phyloP scores from a whole-genome alignment of 2,113 vertebrate genomes.

The Fulmarus glacialis region DNA sequence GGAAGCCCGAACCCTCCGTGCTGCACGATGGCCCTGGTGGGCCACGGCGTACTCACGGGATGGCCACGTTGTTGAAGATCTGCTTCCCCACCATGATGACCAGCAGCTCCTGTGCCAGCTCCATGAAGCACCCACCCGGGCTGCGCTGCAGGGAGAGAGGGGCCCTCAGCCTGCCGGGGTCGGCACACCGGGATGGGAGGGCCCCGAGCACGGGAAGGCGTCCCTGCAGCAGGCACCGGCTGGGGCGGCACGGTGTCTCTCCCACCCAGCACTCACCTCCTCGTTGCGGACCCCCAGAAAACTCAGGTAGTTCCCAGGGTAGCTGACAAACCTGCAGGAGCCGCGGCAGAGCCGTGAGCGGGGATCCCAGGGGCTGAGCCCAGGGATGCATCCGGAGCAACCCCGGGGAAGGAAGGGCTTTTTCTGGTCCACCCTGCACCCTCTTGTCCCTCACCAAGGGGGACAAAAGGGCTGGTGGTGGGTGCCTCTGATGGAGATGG shows the following conservation, averaged over 20 bases:
- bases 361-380: no score
- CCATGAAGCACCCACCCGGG: slow-evolving; percentile 71
- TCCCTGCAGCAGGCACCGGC: background rate
- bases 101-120: slow-evolving; percentile 81
- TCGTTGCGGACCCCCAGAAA: slow-evolving; percentile 45
- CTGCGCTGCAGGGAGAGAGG: slow-evolving; percentile 51
- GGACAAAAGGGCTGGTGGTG: background rate
- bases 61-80: slow-evolving; percentile 76
- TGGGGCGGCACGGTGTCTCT: accelerated
- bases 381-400: background rate
- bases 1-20: accelerated
- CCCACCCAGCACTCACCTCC: background rate
- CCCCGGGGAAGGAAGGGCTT: background rate
- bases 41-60: slow-evolving; percentile 51
- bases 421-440: background rate
- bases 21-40: background rate
- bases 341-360: accelerated
- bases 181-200: accelerated
- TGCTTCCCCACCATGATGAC: slow-evolving; percentile 83
- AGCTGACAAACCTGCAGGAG: slow-evolving; percentile 34
- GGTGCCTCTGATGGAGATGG: no score
- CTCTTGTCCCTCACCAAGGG: background rate
- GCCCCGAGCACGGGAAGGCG: accelerated
- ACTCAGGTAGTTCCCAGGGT: slow-evolving; percentile 37
- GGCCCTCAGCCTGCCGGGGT: background rate